A percentile compares a stretch with the other conserved stretches of the same genome.
Evolutionary conservation across 2,113 vertebrate genomes (phyloP).

Genomic region (Hepsetus odoe): DNA sequence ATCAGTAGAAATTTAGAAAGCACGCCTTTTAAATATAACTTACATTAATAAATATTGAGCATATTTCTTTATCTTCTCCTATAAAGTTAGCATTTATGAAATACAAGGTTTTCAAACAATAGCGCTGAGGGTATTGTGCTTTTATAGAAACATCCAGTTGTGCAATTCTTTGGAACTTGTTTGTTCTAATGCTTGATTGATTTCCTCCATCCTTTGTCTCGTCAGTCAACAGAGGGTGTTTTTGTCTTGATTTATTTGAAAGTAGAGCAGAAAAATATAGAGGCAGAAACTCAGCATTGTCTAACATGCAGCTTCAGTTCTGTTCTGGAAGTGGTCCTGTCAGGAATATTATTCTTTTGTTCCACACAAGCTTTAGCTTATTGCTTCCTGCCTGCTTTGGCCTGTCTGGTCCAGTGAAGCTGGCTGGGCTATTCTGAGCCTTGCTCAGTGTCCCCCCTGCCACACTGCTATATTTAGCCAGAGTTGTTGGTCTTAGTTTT

Average conservation of each 20-base stretch:
- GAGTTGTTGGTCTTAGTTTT: slow-evolving; percentile 65
- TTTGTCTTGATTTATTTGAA: neutral
- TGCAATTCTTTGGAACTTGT: neutral
- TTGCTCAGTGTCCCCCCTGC: slow-evolving; percentile 60
- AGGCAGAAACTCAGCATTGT: neutral
- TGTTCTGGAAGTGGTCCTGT: neutral
- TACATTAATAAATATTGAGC: too few species aligned
- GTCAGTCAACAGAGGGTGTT: neutral
- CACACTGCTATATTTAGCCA: slow-evolving; percentile 69
- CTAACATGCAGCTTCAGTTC: neutral
- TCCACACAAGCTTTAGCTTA: neutral
- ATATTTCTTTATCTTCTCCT: too few species aligned
- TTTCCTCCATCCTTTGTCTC: neutral
- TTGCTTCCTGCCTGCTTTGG: slow-evolving; percentile 17
- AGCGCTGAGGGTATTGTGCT: neutral
- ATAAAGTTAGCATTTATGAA: too few species aligned
- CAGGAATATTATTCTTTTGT: too few species aligned
- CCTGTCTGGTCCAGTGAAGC: slow-evolving; percentile 47
- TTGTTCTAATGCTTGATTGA: neutral
- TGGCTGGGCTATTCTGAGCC: slow-evolving; percentile 49
- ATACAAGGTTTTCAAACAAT: too few species aligned
- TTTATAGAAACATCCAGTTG: neutral
- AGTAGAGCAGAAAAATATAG: neutral
- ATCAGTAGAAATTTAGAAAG: neutral
- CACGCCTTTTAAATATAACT: neutral